A percentile compares a stretch with the other conserved stretches of the same genome.
Evolutionary conservation across 2,113 vertebrate genomes (phyloP).

Genomic region (Gadus chalcogrammus): DNA sequence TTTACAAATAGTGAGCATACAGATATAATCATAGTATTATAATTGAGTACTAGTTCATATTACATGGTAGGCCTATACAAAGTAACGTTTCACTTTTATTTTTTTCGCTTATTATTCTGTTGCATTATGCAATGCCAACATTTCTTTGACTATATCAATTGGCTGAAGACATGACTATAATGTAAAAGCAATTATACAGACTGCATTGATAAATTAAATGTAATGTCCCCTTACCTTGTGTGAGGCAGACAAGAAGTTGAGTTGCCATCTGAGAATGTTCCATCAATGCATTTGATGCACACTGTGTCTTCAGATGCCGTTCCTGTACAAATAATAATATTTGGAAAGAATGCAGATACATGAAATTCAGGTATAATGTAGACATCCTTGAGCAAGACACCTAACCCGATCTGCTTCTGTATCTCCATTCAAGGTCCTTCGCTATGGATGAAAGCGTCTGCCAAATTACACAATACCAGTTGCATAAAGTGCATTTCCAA

Average conservation of each 20-base stretch:
- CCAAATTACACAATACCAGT: too few species aligned
- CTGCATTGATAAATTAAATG: too few species aligned
- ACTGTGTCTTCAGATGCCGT: constrained; percentile 25
- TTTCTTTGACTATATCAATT: too few species aligned
- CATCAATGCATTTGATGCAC: constrained; percentile 19
- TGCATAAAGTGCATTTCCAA: too few species aligned
- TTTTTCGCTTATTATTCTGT: background rate
- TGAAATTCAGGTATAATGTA: background rate
- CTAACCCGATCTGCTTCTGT: background rate
- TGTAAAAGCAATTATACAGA: too few species aligned
- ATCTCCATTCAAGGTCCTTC: background rate
- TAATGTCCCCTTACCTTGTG: constrained; percentile 21
- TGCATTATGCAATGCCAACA: too few species aligned
- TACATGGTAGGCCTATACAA: too few species aligned
- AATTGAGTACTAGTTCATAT: too few species aligned
- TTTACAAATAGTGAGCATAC: background rate
- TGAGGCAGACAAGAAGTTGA: constrained; percentile 25
- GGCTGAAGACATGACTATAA: too few species aligned
- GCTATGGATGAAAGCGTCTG: too few species aligned
- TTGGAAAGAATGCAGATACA: background rate
- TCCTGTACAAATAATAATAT: background rate
- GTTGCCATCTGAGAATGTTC: constrained; percentile 38
- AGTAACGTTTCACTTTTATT: too few species aligned
- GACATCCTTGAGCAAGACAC: background rate
- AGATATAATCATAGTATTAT: background rate